These are phyloP conservation scores for Ormyrus thymus DNA, from an alignment of 2,888 invertebrate species.

Conservation along the genomic window DNA sequence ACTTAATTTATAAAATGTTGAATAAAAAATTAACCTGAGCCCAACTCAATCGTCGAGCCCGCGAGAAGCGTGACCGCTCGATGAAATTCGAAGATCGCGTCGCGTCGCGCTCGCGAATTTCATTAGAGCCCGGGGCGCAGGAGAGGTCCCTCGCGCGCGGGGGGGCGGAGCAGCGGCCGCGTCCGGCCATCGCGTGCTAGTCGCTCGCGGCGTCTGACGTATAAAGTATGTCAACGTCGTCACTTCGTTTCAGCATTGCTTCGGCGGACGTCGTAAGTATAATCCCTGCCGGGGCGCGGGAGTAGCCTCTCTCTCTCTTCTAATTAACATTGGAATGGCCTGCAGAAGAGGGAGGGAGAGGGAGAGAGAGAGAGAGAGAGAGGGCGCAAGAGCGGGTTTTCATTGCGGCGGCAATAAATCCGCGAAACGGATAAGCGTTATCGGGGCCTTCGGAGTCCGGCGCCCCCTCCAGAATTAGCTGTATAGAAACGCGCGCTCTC, in stretches of 20 bases:
- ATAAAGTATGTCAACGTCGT: constrained; percentile 70
- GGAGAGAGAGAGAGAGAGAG: constrained; percentile 7
- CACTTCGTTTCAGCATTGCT: constrained; percentile 65
- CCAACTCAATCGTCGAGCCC: no score
- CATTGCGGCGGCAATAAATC: constrained; percentile 70
- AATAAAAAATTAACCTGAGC: no score
- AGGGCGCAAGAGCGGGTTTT: constrained; percentile 58
- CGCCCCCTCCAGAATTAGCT: constrained; percentile 63
- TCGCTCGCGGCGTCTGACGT: constrained; percentile 43
- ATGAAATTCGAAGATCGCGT: no score
- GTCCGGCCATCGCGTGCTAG: constrained; percentile 59
- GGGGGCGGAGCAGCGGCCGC: not conserved
- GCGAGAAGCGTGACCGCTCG: no score
- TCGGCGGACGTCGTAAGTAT: constrained; percentile 65
- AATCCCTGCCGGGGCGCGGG: constrained; percentile 57
- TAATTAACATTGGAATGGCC: constrained; percentile 72
- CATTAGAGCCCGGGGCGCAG: not conserved
- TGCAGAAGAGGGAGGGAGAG: constrained; percentile 62
- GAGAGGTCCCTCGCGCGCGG: not conserved
- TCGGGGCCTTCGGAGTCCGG: constrained; percentile 65
- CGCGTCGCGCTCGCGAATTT: constrained; percentile 2
- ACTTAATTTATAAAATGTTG: no score
- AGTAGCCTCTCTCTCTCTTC: constrained; percentile 51
- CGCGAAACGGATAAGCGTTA: constrained; percentile 71
- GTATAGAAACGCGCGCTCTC: constrained; percentile 46